Percentiles rank a stretch among this genome's conserved stretches.
Conservation (phyloP, 2,113 vertebrate species). For the Zosterops lateralis region DNA sequence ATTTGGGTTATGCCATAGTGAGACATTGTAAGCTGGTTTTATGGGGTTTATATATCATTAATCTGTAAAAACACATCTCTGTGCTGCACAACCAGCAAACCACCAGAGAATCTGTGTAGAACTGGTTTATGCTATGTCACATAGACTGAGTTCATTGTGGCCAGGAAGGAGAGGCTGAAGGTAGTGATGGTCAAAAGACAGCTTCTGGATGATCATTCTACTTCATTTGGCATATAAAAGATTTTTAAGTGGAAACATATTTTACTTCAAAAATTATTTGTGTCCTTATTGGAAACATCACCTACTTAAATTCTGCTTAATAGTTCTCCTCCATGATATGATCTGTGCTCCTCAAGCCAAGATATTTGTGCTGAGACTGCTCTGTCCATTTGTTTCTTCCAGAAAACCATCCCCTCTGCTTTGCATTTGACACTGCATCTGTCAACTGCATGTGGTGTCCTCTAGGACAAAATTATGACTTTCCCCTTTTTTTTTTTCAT, state of each 20-base stretch:
- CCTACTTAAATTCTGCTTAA: neutral
- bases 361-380: neutral
- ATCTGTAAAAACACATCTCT: neutral
- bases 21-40: neutral
- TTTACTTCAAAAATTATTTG: neutral
- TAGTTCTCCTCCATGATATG: accelerated
- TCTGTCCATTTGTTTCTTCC: neutral
- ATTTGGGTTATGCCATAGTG: neutral
- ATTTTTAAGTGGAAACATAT: neutral
- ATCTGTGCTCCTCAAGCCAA: neutral
- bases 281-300: neutral
- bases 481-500: neutral
- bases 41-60: neutral
- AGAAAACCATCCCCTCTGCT: neutral
- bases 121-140: neutral
- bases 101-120: neutral
- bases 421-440: neutral
- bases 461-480: neutral
- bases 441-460: neutral
- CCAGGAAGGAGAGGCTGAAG: neutral
- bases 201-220: neutral
- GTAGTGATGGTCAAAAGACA: neutral
- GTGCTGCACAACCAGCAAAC: neutral
- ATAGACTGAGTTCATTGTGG: neutral
- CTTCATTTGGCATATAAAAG: neutral